These are phyloP conservation scores for Hyalella azteca DNA, from an alignment of 2,888 invertebrate species.

Conservation along the genomic window DNA sequence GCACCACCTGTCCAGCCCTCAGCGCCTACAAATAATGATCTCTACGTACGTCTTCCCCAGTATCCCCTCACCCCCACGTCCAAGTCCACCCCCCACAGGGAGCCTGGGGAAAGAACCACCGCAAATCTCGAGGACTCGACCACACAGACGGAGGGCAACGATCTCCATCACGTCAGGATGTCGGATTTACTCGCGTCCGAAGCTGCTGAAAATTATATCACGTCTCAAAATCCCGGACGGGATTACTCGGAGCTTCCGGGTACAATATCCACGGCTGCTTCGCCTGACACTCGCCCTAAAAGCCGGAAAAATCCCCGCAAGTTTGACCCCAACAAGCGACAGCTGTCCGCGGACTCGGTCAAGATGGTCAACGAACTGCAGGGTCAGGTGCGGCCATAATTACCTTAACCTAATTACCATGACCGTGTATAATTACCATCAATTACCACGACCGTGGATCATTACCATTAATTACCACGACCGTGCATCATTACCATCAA, in stretches of 20 bases:
- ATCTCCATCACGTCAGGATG: conserved; percentile 29
- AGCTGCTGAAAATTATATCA: neutral
- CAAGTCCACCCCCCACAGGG: neutral
- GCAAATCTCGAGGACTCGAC: conserved; percentile 8
- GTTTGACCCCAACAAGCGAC: conserved; percentile 40
- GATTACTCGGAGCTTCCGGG: neutral
- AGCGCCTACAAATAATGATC: conserved; percentile 48
- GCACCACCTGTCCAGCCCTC: conserved; percentile 51
- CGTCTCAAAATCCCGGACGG: neutral
- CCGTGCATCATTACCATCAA: too few species aligned
- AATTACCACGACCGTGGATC: too few species aligned
- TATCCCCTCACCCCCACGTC: conserved; percentile 21
- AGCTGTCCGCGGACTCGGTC: conserved; percentile 46
- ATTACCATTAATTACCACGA: too few species aligned
- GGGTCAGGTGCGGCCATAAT: neutral
- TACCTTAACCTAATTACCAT: too few species aligned
- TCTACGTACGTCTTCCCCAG: conserved; percentile 55
- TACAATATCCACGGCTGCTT: neutral
- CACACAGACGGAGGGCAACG: conserved; percentile 8
- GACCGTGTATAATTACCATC: too few species aligned
- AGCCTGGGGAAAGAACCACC: neutral
- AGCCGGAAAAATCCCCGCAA: conserved; percentile 38
- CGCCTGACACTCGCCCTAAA: neutral
- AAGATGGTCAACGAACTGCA: conserved; percentile 49
- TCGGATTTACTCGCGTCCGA: conserved; percentile 12